Percentiles rank a stretch among this genome's conserved stretches.
Evolutionary conservation across 2,113 vertebrate genomes (phyloP).

Genomic region (Cervus canadensis): DNA sequence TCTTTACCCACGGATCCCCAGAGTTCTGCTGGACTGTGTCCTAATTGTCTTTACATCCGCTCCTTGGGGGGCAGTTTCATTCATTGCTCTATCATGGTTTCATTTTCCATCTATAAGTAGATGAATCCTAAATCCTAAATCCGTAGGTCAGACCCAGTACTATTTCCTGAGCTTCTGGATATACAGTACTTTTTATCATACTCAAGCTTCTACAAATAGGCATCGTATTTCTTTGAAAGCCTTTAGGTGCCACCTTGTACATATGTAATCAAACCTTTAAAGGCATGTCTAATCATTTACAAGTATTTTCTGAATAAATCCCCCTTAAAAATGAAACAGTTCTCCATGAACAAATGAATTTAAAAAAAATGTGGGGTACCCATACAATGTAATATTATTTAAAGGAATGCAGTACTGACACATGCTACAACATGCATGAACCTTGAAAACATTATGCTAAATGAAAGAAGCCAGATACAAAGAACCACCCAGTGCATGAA

Average conservation of each 20-base stretch:
- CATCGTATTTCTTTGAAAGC: not conserved
- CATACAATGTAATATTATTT: not conserved
- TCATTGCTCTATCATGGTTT: not conserved
- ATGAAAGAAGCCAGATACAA: not conserved
- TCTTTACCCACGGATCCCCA: not conserved
- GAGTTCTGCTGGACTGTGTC: not conserved
- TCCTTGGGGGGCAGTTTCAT: not conserved
- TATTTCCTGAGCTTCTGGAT: not conserved
- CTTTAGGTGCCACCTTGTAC: not conserved
- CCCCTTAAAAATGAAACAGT: not conserved
- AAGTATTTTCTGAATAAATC: constrained; percentile 10
- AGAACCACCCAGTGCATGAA: not conserved
- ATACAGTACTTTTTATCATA: not conserved
- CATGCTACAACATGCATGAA: not conserved
- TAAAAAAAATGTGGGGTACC: not conserved
- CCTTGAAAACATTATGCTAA: not conserved
- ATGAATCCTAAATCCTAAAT: not conserved
- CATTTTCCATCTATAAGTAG: not conserved
- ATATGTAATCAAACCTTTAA: not conserved
- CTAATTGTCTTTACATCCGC: not conserved
- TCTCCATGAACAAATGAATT: not conserved
- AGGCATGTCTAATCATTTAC: not conserved
- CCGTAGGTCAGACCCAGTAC: not conserved
- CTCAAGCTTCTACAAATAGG: not conserved
- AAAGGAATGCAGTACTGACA: not conserved